These are phyloP conservation scores for Dissostichus mawsoni DNA, from an alignment of 2,113 vertebrate genomes.

Conservation along the genomic window DNA sequence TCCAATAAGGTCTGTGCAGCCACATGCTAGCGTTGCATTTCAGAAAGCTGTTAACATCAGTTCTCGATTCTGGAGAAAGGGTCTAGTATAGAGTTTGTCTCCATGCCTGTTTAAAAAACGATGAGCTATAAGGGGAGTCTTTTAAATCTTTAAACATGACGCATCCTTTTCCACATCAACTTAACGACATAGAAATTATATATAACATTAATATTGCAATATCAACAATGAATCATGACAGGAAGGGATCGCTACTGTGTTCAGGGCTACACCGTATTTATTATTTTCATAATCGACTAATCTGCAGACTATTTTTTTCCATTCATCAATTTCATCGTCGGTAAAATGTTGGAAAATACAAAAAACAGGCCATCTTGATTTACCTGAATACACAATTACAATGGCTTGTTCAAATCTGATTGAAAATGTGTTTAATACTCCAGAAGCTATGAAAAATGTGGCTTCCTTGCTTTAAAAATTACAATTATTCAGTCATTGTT, in stretches of 20 bases:
- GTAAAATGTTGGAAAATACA: neutral
- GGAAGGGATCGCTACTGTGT: neutral
- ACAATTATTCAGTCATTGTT: too few relatives aligned
- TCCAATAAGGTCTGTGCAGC: slow-evolving; percentile 48
- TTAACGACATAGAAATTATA: neutral
- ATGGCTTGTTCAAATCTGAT: too few relatives aligned
- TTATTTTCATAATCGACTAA: neutral
- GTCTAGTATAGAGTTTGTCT: slow-evolving; percentile 7
- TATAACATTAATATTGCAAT: neutral
- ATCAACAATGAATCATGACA: neutral
- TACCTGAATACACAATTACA: too few relatives aligned
- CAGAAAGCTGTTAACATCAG: slow-evolving; percentile 14
- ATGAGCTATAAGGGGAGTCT: neutral
- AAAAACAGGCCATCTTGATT: neutral
- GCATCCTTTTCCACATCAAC: neutral
- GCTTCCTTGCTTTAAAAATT: neutral
- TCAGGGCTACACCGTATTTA: neutral
- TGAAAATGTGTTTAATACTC: neutral
- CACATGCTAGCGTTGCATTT: slow-evolving; percentile 16
- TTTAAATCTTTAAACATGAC: neutral
- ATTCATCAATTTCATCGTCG: neutral
- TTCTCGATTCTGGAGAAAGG: neutral
- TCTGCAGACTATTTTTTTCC: neutral
- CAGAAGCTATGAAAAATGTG: neutral
- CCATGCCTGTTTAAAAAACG: neutral